Base-by-base conservation (phyloP, 2,888 invertebrate species). In the Thecocarcelia acutangulata region DNA sequence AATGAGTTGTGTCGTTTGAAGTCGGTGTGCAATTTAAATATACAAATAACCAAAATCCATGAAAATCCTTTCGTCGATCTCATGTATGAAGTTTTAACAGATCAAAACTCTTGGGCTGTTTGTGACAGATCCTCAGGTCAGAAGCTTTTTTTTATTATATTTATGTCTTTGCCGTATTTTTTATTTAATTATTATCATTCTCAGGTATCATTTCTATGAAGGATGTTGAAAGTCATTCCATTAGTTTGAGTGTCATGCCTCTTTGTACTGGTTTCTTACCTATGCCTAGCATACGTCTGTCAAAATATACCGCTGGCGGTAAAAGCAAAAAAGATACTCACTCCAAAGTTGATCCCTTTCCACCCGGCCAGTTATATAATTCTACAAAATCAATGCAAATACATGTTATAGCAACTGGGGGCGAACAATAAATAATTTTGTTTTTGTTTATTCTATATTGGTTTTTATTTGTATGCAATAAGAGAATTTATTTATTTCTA, bases 51-150 rank as follows among this genome's bases (percentile, higher is more conserved):
- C 84, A 93, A 93, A 89, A 92, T 93, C 2, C 90, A 89, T 52
- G 89, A 90, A 68, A 91, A 90, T 85, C 90, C 90, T 0, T 91
- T 89, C 79, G 86, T 86, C 24, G 91, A 91, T 83, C 93, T 98
- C 0, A 97, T 98, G 97, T 98, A 98, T 89, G 97, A 98, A 91
- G 97, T 98, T 11, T 91, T 97, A 63, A 96, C 96, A 13, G 98
- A 98, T 90, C 97, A 97, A 89, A 95, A 95, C 42, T 94, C 96
- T 92, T 98, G 98, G 98, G 97, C 97, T 0, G 96, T 98, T 28
- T 94, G 97, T 87, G 97, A 97, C 2, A 93, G 97, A 72, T 96
- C 97, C 33, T 96, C 97, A 85, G 97, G 97, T 93, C 88, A 37
- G 12, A 11, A 54, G n/a, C 21, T 2, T 50, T 42, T 56, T 24